A percentile compares a stretch with the other conserved stretches of the same genome.
phyloP scores from a whole-genome alignment of 2,113 vertebrate species.

The Alaudala cheleensis region DNA sequence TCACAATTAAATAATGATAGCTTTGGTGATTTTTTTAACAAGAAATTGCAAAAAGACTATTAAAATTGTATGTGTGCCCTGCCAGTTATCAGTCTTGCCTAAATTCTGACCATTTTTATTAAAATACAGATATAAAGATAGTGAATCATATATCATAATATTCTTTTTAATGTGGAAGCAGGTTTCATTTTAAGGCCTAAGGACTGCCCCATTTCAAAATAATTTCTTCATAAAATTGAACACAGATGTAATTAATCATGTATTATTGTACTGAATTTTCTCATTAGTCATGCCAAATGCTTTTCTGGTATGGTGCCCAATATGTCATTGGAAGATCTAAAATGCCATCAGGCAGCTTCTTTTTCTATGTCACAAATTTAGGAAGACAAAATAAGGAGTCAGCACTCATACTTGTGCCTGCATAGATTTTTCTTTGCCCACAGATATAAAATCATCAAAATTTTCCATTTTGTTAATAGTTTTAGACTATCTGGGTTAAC shows the following conservation, averaged over 20 bases:
- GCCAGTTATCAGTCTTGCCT: not conserved
- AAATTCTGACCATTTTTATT: not conserved
- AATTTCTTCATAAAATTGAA: not conserved
- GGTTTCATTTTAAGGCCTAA: not conserved
- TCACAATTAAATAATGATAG: not conserved
- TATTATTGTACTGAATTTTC: not conserved
- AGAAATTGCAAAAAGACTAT: not conserved
- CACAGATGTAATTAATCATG: not conserved
- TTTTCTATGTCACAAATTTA: slow-evolving; percentile 21
- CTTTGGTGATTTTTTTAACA: not conserved
- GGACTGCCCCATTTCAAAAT: not conserved
- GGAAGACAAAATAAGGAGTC: slow-evolving; percentile 45
- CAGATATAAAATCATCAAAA: not conserved
- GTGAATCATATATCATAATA: not conserved
- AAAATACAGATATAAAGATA: not conserved
- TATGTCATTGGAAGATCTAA: slow-evolving; percentile 13
- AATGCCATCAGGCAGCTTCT: slow-evolving; percentile 16
- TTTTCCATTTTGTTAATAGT: not conserved
- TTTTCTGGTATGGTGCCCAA: not conserved
- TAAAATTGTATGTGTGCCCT: not conserved
- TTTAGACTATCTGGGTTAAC: slow-evolving; percentile 33
- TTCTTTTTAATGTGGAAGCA: not conserved
- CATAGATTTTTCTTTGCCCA: not conserved
- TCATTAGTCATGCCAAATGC: slow-evolving; percentile 13
- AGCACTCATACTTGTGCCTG: slow-evolving; percentile 30